A percentile compares a stretch with the other conserved stretches of the same genome.
Conservation (phyloP, 2,797 vertebrate genomes). For the Pampus argenteus region DNA sequence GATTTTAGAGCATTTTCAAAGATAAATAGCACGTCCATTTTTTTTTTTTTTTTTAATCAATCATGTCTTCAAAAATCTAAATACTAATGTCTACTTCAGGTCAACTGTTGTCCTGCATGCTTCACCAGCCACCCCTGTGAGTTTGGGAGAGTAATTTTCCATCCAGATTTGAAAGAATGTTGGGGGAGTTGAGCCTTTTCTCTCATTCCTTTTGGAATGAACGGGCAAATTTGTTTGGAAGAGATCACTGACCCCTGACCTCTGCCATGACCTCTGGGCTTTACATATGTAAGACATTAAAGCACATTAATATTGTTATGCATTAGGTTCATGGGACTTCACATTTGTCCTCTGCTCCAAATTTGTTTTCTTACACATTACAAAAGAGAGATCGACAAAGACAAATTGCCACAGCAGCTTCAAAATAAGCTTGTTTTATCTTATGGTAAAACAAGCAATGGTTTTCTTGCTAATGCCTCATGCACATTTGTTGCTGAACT, state of each 20-base stretch:
- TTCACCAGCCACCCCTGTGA: conserved; percentile 36
- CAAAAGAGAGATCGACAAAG: background rate
- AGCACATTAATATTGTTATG: conserved; percentile 82
- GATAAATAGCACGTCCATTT: no score
- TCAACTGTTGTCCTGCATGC: conserved; percentile 31
- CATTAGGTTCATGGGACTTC: conserved; percentile 51
- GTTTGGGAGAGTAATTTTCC: conserved; percentile 61
- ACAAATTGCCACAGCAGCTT: background rate
- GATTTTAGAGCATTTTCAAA: conserved; percentile 28
- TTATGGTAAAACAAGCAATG: background rate
- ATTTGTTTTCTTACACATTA: conserved; percentile 8
- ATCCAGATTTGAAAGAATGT: conserved; percentile 78
- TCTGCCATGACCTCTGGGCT: conserved; percentile 78
- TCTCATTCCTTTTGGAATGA: conserved; percentile 83
- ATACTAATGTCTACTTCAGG: conserved; percentile 6
- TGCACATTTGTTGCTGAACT: background rate
- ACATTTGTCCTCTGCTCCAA: conserved; percentile 18
- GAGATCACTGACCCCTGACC: conserved; percentile 85
- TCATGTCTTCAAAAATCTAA: conserved; percentile 1
- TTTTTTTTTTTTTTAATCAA: background rate
- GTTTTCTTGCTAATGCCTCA: background rate
- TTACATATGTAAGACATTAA: conserved; percentile 90
- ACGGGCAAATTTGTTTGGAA: conserved; percentile 87
- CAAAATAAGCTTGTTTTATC: background rate
- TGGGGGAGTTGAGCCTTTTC: conserved; percentile 76